phyloP scores from a whole-genome alignment of 2,888 invertebrate genomes.

The Tupiocoris notatus region DNA sequence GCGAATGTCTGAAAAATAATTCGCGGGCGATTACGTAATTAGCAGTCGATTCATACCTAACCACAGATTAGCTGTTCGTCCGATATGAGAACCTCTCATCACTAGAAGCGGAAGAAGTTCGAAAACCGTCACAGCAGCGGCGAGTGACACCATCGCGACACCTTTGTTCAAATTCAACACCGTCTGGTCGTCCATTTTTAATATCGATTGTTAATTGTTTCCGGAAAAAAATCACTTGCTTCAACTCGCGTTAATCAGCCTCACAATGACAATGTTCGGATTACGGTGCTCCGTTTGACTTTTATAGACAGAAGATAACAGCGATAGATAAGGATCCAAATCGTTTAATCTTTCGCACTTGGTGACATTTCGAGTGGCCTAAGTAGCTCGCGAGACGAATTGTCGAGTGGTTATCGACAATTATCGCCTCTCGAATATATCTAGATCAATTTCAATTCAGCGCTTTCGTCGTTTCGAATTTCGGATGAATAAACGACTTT shows the following conservation, averaged over 20 bases:
- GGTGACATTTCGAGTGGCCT: background rate
- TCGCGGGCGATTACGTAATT: too few relatives aligned
- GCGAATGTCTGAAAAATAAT: too few relatives aligned
- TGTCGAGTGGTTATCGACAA: too few relatives aligned
- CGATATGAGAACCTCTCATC: constrained; percentile 8
- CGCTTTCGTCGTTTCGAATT: too few relatives aligned
- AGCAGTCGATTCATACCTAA: background rate
- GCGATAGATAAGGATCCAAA: background rate
- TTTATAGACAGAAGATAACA: background rate
- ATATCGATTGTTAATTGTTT: background rate
- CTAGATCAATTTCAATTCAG: too few relatives aligned
- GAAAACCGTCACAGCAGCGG: constrained; percentile 7
- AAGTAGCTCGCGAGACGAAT: background rate
- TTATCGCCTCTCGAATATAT: too few relatives aligned
- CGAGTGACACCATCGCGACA: constrained; percentile 12
- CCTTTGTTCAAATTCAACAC: constrained; percentile 33
- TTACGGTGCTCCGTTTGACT: too few relatives aligned
- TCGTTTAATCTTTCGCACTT: background rate
- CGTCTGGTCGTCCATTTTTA: constrained; percentile 1
- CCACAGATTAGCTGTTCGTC: background rate
- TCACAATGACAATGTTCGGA: too few relatives aligned
- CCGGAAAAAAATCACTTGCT: too few relatives aligned
- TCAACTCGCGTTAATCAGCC: too few relatives aligned
- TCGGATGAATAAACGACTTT: too few relatives aligned
- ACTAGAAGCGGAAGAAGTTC: constrained; percentile 20